Evolutionary conservation across 1,140 invertebrate genomes (phyloP).

Genomic region (Aphidius ervi): DNA sequence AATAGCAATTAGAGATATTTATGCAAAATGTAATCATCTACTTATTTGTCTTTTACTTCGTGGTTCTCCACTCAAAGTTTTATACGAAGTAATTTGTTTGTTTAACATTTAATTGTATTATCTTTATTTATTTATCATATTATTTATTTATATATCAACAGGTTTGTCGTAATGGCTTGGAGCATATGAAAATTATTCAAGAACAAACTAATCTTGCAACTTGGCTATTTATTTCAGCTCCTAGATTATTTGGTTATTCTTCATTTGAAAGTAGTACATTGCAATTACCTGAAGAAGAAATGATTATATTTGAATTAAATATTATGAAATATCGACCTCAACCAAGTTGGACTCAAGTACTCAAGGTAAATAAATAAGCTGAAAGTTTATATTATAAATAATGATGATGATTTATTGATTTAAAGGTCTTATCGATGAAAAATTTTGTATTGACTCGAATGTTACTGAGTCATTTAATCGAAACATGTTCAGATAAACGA

Average conservation of each 20-base stretch:
- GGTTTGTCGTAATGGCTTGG: conserved; percentile 58
- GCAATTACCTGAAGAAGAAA: conserved; percentile 53
- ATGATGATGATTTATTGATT: conserved; percentile 15
- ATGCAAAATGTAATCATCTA: conserved; percentile 73
- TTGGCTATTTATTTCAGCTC: conserved; percentile 65
- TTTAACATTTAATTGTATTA: conserved; percentile 8
- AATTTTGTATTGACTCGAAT: conserved; percentile 53
- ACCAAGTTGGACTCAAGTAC: conserved; percentile 66
- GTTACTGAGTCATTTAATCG: conserved; percentile 37
- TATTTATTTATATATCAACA: conserved; percentile 28
- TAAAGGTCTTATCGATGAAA: conserved; percentile 63
- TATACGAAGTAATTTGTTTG: conserved; percentile 62
- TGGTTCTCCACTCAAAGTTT: conserved; percentile 64
- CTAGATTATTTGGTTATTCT: conserved; percentile 55
- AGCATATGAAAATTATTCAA: conserved; percentile 54
- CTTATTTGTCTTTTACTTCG: conserved; percentile 66
- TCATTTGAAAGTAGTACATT: conserved; percentile 16
- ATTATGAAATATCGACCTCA: conserved; percentile 72
- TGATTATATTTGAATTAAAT: conserved; percentile 64
- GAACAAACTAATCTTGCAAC: conserved; percentile 54
- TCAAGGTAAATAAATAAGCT: conserved; percentile 56
- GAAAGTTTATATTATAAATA: not conserved
- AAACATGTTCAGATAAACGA: conserved; percentile 30
- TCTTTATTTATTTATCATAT: not conserved
- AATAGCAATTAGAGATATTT: conserved; percentile 67